Conservation (phyloP, 2,797 vertebrate genomes). For the Enteromius fasciolatus region DNA sequence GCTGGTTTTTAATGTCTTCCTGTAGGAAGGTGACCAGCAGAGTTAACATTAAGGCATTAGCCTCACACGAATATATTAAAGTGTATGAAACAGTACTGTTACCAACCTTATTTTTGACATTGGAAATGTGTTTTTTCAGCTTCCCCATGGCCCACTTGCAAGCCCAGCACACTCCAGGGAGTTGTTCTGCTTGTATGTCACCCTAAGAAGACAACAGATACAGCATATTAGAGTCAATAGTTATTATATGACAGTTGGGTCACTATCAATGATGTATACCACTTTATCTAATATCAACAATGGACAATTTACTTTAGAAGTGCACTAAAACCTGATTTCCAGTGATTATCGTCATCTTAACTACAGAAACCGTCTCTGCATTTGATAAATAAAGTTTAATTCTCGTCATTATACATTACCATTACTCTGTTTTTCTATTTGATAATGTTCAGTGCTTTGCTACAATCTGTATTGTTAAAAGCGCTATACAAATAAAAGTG, state of each 20-base stretch:
- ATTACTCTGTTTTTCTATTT: no score
- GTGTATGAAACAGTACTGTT: not conserved
- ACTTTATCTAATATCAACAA: not conserved
- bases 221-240: not conserved
- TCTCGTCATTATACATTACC: no score
- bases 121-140: not conserved
- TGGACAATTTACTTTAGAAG: not conserved
- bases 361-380: no score
- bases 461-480: no score
- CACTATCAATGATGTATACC: not conserved
- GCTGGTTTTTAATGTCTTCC: not conserved
- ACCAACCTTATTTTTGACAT: not conserved
- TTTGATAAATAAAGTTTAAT: no score
- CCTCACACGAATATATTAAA: not conserved
- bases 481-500: no score
- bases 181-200: not conserved
- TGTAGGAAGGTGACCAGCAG: conserved; percentile 10
- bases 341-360: no score
- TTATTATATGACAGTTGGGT: conserved; percentile 6
- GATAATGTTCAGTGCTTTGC: no score
- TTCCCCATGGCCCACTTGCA: conserved; percentile 65
- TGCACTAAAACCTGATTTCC: no score
- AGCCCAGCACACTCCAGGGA: conserved; percentile 58
- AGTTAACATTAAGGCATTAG: not conserved
- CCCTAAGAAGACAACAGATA: not conserved